Percentiles rank a stretch among this genome's conserved stretches.
Evolutionary conservation across 2,797 vertebrate species (phyloP).

Genomic region (Sorex maritimensis): DNA sequence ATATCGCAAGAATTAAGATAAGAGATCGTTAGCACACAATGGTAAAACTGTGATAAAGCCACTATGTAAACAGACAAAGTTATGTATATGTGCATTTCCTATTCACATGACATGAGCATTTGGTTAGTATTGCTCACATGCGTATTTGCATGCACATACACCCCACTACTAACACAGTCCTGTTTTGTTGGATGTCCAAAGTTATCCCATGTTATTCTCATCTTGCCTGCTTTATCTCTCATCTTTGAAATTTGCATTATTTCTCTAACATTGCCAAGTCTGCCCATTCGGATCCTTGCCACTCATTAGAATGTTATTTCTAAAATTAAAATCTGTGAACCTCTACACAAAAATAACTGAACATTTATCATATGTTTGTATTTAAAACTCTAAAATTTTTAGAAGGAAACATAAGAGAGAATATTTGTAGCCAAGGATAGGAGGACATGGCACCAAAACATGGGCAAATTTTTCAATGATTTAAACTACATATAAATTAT

Average conservation of each 20-base stretch:
- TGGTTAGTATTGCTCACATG: no score
- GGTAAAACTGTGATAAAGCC: neutral
- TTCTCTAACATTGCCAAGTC: no score
- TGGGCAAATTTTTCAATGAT: neutral
- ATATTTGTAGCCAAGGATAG: no score
- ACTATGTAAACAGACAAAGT: accelerated
- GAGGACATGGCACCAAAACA: neutral
- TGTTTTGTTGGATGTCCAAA: neutral
- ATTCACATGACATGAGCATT: no score
- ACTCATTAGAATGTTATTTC: no score
- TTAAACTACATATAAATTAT: neutral
- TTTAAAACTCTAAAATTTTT: neutral
- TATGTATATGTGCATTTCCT: neutral
- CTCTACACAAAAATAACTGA: neutral
- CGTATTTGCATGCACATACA: accelerated
- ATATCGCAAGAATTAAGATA: neutral
- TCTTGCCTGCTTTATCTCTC: no score
- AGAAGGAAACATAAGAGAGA: neutral
- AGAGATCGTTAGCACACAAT: neutral
- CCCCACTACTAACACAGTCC: accelerated
- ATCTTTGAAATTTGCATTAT: accelerated
- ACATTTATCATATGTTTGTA: neutral
- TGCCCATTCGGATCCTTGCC: accelerated
- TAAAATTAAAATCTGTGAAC: neutral
- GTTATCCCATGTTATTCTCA: accelerated